These are phyloP conservation scores for Anthoscopus minutus DNA, from an alignment of 2,113 vertebrate genomes.

Conservation along the genomic window DNA sequence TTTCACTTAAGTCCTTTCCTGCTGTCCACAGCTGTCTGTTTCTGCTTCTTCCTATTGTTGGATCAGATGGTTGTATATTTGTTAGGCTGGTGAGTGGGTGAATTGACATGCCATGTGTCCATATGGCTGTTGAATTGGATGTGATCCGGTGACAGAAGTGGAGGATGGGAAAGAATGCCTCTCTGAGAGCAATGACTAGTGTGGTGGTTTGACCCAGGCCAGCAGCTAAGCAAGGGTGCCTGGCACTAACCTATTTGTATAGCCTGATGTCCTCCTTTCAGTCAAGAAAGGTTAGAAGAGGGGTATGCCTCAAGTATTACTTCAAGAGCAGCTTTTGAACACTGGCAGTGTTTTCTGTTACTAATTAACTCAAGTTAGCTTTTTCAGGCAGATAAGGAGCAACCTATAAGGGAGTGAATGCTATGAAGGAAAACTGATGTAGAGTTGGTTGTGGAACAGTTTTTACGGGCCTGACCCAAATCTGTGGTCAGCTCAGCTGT, in stretches of 20 bases:
- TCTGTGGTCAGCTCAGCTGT: not conserved
- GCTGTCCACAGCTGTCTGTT: not conserved
- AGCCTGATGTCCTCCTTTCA: not conserved
- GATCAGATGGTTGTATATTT: not conserved
- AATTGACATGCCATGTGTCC: not conserved
- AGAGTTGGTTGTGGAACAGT: not conserved
- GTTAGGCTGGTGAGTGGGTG: not conserved
- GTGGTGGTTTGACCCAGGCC: not conserved
- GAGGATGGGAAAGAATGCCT: not conserved
- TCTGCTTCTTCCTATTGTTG: not conserved
- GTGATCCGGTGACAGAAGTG: not conserved
- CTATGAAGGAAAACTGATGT: not conserved
- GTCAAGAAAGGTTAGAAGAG: not conserved
- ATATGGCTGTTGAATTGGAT: accelerated
- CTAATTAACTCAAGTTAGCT: not conserved
- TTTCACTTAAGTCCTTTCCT: not conserved
- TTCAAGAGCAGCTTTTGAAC: not conserved
- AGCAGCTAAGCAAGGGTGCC: not conserved
- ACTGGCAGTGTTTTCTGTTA: not conserved
- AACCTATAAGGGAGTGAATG: not conserved
- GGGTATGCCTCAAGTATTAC: not conserved
- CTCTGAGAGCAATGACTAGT: not conserved
- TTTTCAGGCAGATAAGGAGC: not conserved
- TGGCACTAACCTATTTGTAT: not conserved
- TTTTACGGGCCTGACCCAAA: not conserved